Base-by-base conservation (phyloP, 2,113 vertebrate genomes). In the Mystacornis crossleyi region DNA sequence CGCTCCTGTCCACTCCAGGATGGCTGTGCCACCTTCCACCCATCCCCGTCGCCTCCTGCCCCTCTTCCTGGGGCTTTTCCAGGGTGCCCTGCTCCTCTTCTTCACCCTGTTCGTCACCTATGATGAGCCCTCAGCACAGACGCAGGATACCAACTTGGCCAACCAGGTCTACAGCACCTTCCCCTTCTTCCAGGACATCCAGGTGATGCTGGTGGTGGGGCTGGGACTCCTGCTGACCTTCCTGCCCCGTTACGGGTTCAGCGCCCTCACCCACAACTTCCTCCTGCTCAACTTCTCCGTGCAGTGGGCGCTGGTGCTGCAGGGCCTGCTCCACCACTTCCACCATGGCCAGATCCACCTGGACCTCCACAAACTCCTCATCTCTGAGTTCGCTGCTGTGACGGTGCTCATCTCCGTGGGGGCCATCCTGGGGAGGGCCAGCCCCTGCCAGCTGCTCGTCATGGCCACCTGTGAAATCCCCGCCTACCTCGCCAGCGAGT, bases 161-260 rank as follows among this genome's bases (percentile, higher is more conserved):
- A 98, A 98, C 57, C 82, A 90, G 3, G n/a, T 99, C 67, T 98
- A 98, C 69, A 57, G 69, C 75, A 97, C 97, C 94, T 99, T 99
- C 74, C 97, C 98, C 11, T 64, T 98, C 91, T 99, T 99, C 86
- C 96, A 98, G 51, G 98, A 99, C 91, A 97, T 99, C 71, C 98
- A 99, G 90, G 96, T 99, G 92, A 99, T 99, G 98, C 98, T 99
- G 86, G 98, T 98, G 88, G 94, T 98, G 18, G 99, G 99, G 21
- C 97, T 99, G 53, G 98, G 98, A 13, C 98, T 99, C 70, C 95
- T 99, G n/a, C 94, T 99, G 95, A 96, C 98, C 1, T 99, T 99
- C 75, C 98, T 99, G 62, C 97, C 98, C 20, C 93, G 47, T 48
- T 99, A 99, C 0, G 98, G 98, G 28, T 97, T 99, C 86, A 98